These are phyloP conservation scores for Brachypterus glaber DNA, from an alignment of 2,888 invertebrate genomes.

Conservation along the genomic window DNA sequence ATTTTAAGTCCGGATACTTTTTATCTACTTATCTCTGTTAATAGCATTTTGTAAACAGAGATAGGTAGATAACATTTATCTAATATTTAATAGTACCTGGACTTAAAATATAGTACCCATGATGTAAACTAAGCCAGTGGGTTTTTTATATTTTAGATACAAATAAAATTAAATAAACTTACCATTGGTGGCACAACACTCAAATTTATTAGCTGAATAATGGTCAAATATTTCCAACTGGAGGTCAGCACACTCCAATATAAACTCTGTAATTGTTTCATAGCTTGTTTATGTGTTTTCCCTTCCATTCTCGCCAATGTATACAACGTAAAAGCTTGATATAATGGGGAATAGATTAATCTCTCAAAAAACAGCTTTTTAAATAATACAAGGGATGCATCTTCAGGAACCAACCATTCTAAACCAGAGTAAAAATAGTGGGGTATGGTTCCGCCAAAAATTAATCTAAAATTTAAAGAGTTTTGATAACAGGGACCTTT, in stretches of 20 bases:
- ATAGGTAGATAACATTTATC: not conserved
- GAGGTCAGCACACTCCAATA: conserved; percentile 58
- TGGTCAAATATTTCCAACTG: conserved; percentile 69
- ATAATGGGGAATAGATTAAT: conserved; percentile 57
- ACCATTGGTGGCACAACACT: conserved; percentile 71
- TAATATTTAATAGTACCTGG: too few relatives aligned
- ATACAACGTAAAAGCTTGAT: conserved; percentile 65
- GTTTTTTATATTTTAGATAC: conserved; percentile 6
- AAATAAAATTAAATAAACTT: conserved; percentile 30
- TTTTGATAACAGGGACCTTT: too few relatives aligned
- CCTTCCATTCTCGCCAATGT: conserved; percentile 67
- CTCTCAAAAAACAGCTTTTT: conserved; percentile 63
- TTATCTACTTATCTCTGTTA: too few relatives aligned
- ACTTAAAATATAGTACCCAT: too few relatives aligned
- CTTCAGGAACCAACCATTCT: conserved; percentile 52
- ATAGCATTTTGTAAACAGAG: too few relatives aligned
- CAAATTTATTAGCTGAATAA: conserved; percentile 65
- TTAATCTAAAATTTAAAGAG: conserved; percentile 51
- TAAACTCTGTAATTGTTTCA: conserved; percentile 52
- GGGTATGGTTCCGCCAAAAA: conserved; percentile 73
- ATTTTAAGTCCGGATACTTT: too few relatives aligned
- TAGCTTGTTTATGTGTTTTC: conserved; percentile 55
- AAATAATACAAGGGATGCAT: conserved; percentile 40
- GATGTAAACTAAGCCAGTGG: too few relatives aligned
- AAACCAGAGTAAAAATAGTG: conserved; percentile 65